Base-by-base conservation (phyloP, 1,140 invertebrate genomes). In the Papilio helenus region DNA sequence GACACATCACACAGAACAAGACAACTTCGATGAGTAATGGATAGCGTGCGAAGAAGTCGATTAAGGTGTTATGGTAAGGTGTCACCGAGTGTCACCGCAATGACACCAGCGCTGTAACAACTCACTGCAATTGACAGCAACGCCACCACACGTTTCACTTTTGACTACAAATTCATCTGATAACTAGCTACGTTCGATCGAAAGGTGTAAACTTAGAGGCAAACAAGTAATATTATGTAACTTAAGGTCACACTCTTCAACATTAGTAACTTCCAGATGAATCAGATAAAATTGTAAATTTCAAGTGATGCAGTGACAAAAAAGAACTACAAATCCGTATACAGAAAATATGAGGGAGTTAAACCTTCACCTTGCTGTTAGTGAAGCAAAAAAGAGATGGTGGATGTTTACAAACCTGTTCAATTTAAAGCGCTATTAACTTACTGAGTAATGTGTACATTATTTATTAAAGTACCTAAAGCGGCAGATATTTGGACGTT, bases 61-160 rank as follows among this genome's bases (percentile, higher is more conserved):
- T 71, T 72, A 71, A 61, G 61, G 80, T 72, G 76, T 72, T 73
- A 71, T 46, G 49, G 49, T 55, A 18, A 80, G 79, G 46, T 49
- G 65, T 79, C 39, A 79, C 61, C 42, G 42, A 81, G 78, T 72
- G 49, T 26, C 76, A 34, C 80, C 76, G 72, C 80, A 81, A 55
- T 74, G 80, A 81, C 76, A 79, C 80, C 80, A 16, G 51, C 72
- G 9, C 72, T 76, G 58, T 80, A 80, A 81, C 80, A n/a, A 68
- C 76, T 81, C 51, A 51, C 39, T 74, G 12, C 39, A 74, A 74
- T 23, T 49, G 72, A 23, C 44, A 39, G 42, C 18, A 39, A 42
- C 71, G n/a, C 34, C 34, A 72, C 18, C 26, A 14, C 26, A 29
- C 61, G 8, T 4, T 42, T 14, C 16, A n/a, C 42, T 72, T 44